phyloP scores from a whole-genome alignment of 2,797 vertebrate genomes.

The Potorous gilbertii region DNA sequence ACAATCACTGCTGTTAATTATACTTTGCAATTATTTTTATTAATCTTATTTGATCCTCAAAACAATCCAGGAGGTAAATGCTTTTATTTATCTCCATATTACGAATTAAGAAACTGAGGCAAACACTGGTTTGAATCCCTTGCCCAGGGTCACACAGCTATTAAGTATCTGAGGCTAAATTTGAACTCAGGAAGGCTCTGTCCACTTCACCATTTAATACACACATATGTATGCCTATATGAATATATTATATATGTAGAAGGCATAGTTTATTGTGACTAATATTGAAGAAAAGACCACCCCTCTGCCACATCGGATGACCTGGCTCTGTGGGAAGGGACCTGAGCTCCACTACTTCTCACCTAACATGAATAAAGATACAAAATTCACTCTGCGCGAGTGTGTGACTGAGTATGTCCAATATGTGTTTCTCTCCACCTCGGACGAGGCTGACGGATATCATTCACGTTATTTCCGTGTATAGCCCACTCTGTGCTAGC shows the following conservation, averaged over 20 bases:
- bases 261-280: background rate
- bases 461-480: background rate
- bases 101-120: background rate
- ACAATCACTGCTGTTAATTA: too few relatives aligned
- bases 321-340: background rate
- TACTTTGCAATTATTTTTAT: background rate
- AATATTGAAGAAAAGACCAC: background rate
- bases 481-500: accelerated
- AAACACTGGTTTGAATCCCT: background rate
- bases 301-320: background rate
- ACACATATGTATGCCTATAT: background rate
- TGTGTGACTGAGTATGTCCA: background rate
- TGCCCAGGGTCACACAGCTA: background rate
- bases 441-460: too few relatives aligned
- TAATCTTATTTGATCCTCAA: background rate
- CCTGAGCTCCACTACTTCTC: background rate
- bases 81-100: background rate
- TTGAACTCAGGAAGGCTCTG: background rate
- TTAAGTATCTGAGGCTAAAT: background rate
- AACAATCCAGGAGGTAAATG: background rate
- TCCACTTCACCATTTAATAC: background rate
- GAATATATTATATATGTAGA: background rate
- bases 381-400: background rate
- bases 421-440: background rate
- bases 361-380: background rate